phyloP scores from a whole-genome alignment of 2,113 vertebrate genomes.

The Coryphaenoides rupestris region DNA sequence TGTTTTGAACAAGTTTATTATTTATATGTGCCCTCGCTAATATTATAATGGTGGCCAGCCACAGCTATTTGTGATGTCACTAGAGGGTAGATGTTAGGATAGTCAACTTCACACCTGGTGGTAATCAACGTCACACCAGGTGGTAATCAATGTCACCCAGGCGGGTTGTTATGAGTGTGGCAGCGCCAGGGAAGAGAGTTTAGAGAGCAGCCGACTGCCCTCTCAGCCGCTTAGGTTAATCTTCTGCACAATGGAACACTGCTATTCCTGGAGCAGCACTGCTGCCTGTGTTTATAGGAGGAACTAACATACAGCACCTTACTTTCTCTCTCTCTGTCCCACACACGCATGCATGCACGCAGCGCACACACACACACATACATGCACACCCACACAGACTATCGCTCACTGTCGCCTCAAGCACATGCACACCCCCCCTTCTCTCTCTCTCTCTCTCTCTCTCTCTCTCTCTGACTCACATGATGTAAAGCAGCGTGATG shows the following conservation, averaged over 20 bases:
- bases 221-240: not conserved
- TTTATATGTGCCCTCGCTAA: no score
- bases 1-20: no score
- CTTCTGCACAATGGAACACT: not conserved
- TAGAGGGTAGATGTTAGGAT: no score
- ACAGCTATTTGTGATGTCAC: no score
- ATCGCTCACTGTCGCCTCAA: slow-evolving; percentile 21
- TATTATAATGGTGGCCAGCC: no score
- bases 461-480: not conserved
- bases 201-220: not conserved
- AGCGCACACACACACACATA: not conserved
- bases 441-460: not conserved
- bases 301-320: slow-evolving; percentile 9
- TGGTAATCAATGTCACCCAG: no score
- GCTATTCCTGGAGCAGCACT: not conserved
- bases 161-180: no score
- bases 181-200: no score
- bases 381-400: not conserved
- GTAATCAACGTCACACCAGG: no score
- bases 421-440: not conserved
- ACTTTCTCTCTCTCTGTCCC: not conserved
- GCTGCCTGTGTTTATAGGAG: not conserved
- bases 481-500: not conserved
- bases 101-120: no score
- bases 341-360: not conserved